Conservation (phyloP, 2,797 vertebrate genomes). For the Philypnodon macrostomus region DNA sequence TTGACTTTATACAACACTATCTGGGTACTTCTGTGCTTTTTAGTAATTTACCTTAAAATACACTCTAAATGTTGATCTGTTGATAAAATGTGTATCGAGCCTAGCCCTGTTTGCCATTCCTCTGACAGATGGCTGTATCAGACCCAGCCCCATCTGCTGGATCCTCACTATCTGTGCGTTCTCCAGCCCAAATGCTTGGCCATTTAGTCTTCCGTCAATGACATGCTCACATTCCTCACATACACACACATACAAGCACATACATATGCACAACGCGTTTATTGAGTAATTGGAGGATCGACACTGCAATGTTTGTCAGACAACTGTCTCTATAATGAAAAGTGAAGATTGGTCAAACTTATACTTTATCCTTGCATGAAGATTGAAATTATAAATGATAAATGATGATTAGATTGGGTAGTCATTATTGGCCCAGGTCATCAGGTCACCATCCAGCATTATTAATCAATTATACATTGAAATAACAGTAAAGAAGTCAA, state of each 20-base stretch:
- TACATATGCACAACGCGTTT: slow-evolving; percentile 21
- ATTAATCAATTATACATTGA: no score
- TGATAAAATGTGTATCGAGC: neutral
- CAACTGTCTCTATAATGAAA: neutral
- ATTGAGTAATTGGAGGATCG: slow-evolving; percentile 12
- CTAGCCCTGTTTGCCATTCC: slow-evolving; percentile 15
- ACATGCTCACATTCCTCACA: slow-evolving; percentile 27
- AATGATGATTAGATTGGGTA: no score
- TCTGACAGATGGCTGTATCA: slow-evolving; percentile 54
- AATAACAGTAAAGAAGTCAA: no score
- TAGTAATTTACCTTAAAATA: neutral
- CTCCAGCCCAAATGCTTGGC: slow-evolving; percentile 22
- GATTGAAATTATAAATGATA: no score
- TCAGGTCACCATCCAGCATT: no score
- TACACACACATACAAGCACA: slow-evolving; percentile 28
- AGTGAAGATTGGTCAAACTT: no score
- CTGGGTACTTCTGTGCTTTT: neutral
- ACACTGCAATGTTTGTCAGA: neutral
- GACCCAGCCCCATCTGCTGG: slow-evolving; percentile 53
- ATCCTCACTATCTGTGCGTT: slow-evolving; percentile 24
- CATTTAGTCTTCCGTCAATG: slow-evolving; percentile 30
- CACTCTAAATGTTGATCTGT: neutral
- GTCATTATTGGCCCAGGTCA: no score
- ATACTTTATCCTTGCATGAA: no score
- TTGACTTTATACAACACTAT: neutral